These are phyloP conservation scores for Chaetura pelagica DNA, from an alignment of 2,113 vertebrate species.

Conservation along the genomic window DNA sequence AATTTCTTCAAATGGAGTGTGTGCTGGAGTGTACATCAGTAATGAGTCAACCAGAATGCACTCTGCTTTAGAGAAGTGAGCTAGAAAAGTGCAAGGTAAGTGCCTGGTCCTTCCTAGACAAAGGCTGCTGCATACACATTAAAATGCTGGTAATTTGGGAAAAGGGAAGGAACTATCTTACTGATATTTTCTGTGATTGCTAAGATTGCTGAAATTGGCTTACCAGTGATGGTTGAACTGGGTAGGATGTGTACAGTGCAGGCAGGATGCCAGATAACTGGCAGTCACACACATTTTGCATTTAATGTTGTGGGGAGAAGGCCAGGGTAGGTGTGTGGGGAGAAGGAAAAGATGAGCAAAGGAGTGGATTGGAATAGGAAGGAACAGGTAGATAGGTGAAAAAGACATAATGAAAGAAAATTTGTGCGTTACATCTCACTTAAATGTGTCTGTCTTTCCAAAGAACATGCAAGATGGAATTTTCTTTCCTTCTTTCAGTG, in stretches of 20 bases:
- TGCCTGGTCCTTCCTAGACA: background rate
- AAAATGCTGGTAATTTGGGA: background rate
- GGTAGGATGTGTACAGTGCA: background rate
- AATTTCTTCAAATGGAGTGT: background rate
- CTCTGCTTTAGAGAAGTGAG: background rate
- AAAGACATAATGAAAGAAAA: background rate
- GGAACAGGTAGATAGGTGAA: background rate
- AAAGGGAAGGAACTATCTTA: background rate
- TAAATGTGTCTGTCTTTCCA: background rate
- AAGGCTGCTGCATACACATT: background rate
- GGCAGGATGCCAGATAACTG: background rate
- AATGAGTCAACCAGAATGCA: background rate
- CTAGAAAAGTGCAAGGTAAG: background rate
- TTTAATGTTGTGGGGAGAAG: background rate
- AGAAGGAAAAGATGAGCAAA: background rate
- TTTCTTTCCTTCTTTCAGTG: background rate
- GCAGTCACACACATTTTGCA: background rate
- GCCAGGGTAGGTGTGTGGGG: background rate
- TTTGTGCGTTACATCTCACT: accelerated
- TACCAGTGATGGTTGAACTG: background rate
- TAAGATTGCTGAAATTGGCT: background rate
- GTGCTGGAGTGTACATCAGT: background rate
- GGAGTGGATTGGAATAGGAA: background rate
- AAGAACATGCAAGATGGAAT: background rate
- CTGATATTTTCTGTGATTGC: background rate